Evolutionary conservation across 2,888 invertebrate genomes (phyloP).

Genomic region (Sepioteuthis lessoniana): DNA sequence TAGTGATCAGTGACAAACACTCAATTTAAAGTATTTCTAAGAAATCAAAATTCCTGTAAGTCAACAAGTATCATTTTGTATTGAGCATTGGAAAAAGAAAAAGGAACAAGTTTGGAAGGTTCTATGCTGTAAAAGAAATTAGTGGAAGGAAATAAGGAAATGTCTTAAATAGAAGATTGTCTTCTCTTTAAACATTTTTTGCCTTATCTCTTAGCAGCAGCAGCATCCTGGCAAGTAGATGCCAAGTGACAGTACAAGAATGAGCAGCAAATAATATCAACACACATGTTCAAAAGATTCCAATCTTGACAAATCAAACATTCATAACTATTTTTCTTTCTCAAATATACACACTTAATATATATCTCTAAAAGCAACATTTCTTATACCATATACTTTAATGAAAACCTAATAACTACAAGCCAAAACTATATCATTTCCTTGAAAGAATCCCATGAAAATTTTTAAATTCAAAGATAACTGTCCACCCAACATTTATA

Average conservation of each 20-base stretch:
- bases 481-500: background rate
- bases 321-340: background rate
- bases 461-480: background rate
- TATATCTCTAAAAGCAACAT: too few relatives aligned
- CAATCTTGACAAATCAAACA: background rate
- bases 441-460: background rate
- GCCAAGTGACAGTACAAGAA: background rate
- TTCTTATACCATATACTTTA: too few relatives aligned
- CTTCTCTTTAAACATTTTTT: background rate
- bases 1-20: background rate
- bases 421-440: too few relatives aligned
- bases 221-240: background rate
- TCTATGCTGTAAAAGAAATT: background rate
- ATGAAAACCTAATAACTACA: too few relatives aligned
- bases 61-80: conserved; percentile 8
- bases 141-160: background rate
- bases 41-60: background rate
- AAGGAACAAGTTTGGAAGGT: too few relatives aligned
- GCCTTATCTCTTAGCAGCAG: background rate
- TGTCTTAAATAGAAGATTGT: background rate
- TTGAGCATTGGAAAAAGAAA: background rate
- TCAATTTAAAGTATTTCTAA: background rate
- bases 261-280: background rate
- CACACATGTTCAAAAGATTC: background rate
- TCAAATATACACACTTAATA: background rate